These are phyloP conservation scores for Pomacea maculata DNA, from an alignment of 1,140 invertebrate species.

Conservation along the genomic window DNA sequence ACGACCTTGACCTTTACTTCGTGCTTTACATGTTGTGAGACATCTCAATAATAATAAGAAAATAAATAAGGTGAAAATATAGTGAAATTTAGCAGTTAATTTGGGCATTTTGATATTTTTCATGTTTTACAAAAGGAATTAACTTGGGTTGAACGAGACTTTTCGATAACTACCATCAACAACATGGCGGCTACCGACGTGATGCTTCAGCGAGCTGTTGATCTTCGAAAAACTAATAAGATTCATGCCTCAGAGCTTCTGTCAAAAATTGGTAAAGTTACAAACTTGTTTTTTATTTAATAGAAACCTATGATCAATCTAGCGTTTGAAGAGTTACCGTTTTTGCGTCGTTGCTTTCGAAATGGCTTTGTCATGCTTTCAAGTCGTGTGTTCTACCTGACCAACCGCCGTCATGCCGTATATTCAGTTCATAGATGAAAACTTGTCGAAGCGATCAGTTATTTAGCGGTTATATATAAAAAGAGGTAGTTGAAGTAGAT, in stretches of 20 bases:
- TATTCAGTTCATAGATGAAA: background rate
- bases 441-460: background rate
- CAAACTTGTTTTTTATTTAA: background rate
- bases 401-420: background rate
- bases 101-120: too few species aligned
- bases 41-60: too few species aligned
- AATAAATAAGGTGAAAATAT: too few species aligned
- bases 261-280: slow-evolving; percentile 29
- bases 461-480: too few species aligned
- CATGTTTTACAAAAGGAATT: too few species aligned
- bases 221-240: slow-evolving; percentile 56
- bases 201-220: slow-evolving; percentile 71
- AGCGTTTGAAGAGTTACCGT: slow-evolving; percentile 6
- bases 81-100: too few species aligned
- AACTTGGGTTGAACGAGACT: slow-evolving; percentile 1
- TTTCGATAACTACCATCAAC: slow-evolving; percentile 16
- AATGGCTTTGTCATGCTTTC: slow-evolving; percentile 14
- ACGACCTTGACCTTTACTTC: too few species aligned
- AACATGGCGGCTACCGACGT: slow-evolving; percentile 67
- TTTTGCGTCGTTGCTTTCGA: slow-evolving; percentile 2
- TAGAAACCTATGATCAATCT: slow-evolving; percentile 13
- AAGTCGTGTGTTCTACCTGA: background rate
- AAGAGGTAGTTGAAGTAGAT: too few species aligned
- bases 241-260: slow-evolving; percentile 56
- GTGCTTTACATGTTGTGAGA: too few species aligned